Base-by-base conservation (phyloP, 1,140 invertebrate species). In the Saxidomus purpurata region DNA sequence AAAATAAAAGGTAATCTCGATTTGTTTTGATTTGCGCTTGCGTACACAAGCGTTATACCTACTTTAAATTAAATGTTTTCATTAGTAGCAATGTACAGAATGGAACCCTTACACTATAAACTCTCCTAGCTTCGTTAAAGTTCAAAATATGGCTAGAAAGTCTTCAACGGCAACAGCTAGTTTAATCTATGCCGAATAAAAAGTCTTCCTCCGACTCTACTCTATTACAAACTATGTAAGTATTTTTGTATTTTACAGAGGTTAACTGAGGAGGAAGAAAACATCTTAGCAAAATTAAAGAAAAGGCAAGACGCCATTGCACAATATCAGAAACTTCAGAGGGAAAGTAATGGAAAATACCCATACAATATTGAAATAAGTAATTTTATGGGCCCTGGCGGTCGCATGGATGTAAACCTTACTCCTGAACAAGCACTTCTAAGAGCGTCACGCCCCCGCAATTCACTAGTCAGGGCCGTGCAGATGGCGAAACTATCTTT, bases 361-460 rank as follows among this genome's bases (percentile, higher is more conserved):
- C 61, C 61, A 67, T 28, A 34, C 28, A 19, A 3, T 67, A 31
- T 67, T 19, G 25, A 6, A 13, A 15, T 49, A 11, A 3, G n/a
- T 13, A 55, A 11, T 55, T 55, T 15, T 22, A 40, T 43, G 8
- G 31, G 79, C 13, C 38, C 63, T 13, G 2, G 3, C 15, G n/a
- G 38, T 11, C 80, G 59, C 1, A 49, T 85, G 31, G 25, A n/a
- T 4, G n/a, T n/a, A n/a, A n/a, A n/a, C n/a, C 49, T 86, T 1
- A 74, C 67, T 19, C 40, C 3, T 15, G 67, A 86, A 34, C 52
- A 86, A 55, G 83, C 83, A 3, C 25, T 74, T 11, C 0, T 55
- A 3, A 74, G 31, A 59, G 67, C 69, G 17, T n/a, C 25, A 1
- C 36, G 63, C 8, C 83, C 83, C 8, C 19, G 36, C 9, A 69